Conservation (phyloP, 2,113 vertebrate genomes). For the Malurus alboscapulatus region DNA sequence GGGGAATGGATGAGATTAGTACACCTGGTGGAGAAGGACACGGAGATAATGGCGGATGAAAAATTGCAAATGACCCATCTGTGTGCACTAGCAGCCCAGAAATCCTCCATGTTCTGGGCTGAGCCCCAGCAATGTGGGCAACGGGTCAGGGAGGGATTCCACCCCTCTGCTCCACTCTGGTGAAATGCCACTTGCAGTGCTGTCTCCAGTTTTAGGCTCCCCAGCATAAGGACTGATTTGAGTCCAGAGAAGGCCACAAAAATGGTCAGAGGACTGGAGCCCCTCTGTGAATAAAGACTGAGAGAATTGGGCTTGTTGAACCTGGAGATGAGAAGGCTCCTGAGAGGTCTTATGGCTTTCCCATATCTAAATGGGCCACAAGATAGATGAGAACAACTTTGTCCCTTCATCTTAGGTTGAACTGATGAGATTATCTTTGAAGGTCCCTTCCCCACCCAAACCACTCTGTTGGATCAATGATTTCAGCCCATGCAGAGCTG, state of each 20-base stretch:
- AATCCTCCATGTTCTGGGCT: accelerated
- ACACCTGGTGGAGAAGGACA: background rate
- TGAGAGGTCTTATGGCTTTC: background rate
- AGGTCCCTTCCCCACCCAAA: background rate
- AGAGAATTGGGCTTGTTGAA: background rate
- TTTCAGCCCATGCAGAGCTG: background rate
- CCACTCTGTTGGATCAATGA: background rate
- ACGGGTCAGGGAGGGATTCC: background rate
- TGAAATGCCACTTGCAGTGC: background rate
- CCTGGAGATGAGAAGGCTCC: background rate
- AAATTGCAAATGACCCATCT: background rate
- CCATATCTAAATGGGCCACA: background rate
- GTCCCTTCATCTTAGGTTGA: background rate
- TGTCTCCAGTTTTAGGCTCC: background rate
- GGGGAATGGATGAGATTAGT: background rate
- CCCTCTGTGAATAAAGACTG: background rate
- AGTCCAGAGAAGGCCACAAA: background rate
- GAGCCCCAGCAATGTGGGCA: accelerated
- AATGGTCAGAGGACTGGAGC: background rate
- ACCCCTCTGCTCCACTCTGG: background rate
- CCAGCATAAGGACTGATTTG: background rate
- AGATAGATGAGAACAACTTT: background rate
- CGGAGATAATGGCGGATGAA: background rate
- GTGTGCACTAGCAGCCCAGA: accelerated
- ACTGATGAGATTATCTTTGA: background rate